Conservation (phyloP, 2,113 vertebrate genomes). For the Hiodon tergisus region DNA sequence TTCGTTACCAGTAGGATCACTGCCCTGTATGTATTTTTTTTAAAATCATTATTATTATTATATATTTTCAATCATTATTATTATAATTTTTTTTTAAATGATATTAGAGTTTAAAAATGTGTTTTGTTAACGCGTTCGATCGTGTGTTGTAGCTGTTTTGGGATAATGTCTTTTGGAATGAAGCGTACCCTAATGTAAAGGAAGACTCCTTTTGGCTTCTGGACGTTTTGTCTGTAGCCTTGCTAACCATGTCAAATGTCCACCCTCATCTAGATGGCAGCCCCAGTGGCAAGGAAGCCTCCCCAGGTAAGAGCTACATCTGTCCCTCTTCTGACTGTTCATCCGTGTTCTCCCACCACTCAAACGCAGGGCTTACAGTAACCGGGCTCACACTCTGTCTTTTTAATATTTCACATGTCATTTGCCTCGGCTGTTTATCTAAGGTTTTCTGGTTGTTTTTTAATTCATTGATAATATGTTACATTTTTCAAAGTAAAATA, state of each 20-base stretch:
- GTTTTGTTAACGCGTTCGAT: too few species aligned
- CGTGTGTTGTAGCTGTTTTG: too few species aligned
- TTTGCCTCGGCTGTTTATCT: neutral
- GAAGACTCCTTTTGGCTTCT: conserved; percentile 46
- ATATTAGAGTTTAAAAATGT: too few species aligned
- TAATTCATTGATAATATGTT: neutral
- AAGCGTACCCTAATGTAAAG: too few species aligned
- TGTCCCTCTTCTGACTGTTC: conserved; percentile 49
- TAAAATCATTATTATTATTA: neutral
- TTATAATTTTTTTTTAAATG: too few species aligned
- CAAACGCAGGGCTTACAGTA: conserved; percentile 17
- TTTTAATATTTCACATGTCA: neutral
- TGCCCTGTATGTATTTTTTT: neutral
- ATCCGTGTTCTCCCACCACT: neutral
- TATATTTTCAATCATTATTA: too few species aligned
- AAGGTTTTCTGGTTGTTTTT: neutral
- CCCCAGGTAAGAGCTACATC: conserved; percentile 82
- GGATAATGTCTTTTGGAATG: too few species aligned
- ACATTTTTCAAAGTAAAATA: neutral
- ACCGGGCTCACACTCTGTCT: neutral
- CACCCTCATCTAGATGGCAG: conserved; percentile 89
- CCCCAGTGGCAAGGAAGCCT: conserved; percentile 77
- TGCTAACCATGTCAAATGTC: conserved; percentile 84
- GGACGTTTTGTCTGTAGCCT: conserved; percentile 62
- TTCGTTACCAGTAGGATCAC: neutral